phyloP scores from a whole-genome alignment of 2,888 invertebrate genomes.

The Liopterus haemorrhoidalis region DNA sequence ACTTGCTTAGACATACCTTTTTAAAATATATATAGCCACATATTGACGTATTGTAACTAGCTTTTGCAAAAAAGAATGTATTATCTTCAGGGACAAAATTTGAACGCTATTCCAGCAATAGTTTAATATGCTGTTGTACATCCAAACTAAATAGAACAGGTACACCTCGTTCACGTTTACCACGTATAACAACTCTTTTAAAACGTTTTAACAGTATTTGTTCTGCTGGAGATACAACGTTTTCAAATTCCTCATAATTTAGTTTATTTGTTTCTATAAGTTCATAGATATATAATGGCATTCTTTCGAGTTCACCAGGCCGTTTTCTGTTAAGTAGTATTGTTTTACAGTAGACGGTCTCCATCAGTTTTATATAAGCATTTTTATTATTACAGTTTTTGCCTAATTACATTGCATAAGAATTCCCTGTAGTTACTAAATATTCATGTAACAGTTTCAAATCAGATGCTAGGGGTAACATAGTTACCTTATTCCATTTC shows the following conservation, averaged over 20 bases:
- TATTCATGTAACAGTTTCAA: constrained; percentile 27
- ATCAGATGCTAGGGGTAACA: constrained; percentile 28
- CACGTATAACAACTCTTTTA: constrained; percentile 11
- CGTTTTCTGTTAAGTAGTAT: constrained; percentile 10
- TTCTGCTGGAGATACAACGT: constrained; percentile 2
- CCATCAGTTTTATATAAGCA: constrained; percentile 4
- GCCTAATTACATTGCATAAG: neutral
- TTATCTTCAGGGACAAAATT: too few species aligned
- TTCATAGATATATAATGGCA: constrained; percentile 6
- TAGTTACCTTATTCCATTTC: constrained; percentile 25
- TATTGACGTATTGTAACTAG: too few species aligned
- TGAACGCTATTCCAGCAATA: too few species aligned
- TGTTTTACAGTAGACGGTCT: constrained; percentile 11
- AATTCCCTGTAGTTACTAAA: constrained; percentile 6
- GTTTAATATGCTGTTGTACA: too few species aligned
- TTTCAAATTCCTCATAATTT: constrained; percentile 4
- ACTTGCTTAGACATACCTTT: too few species aligned
- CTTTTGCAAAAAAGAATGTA: too few species aligned
- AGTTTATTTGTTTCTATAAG: too few species aligned
- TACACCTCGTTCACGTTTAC: constrained; percentile 15
- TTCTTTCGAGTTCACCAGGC: constrained; percentile 11
- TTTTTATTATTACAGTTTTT: neutral
- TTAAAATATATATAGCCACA: too few species aligned
- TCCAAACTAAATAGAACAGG: too few species aligned
- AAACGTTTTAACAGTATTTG: constrained; percentile 28